Evolutionary conservation across 2,113 vertebrate genomes (phyloP).

Genomic region (Mustela lutreola): DNA sequence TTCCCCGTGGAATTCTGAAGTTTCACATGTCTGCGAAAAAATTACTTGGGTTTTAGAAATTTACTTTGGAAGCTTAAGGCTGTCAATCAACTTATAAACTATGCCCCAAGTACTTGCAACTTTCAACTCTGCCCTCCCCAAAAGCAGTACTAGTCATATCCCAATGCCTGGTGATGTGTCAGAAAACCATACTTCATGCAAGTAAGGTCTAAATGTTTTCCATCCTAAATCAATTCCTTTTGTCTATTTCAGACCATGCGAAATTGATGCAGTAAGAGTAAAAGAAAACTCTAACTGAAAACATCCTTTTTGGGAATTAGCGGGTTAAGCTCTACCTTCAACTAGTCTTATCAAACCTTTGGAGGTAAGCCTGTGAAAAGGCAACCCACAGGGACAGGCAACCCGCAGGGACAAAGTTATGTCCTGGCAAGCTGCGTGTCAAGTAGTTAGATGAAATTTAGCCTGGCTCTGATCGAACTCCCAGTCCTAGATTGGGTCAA

Average conservation of each 20-base stretch:
- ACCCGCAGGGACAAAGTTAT: neutral
- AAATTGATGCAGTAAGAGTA: conserved; percentile 47
- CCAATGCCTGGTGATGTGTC: neutral
- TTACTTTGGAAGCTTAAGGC: conserved; percentile 81
- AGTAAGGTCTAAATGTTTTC: conserved; percentile 41
- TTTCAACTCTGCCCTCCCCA: neutral
- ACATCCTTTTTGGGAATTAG: conserved; percentile 61
- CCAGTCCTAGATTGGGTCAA: neutral
- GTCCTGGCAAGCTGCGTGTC: neutral
- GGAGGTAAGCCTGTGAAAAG: neutral
- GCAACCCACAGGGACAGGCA: neutral
- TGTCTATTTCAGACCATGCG: conserved; percentile 20
- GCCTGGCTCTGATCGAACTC: neutral
- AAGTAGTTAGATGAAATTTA: neutral
- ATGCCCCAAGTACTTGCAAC: neutral
- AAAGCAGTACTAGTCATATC: neutral
- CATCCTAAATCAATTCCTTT: conserved; percentile 49
- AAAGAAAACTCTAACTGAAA: conserved; percentile 65
- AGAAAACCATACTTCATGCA: neutral
- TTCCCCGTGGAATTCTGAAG: conserved; percentile 78
- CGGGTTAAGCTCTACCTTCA: conserved; percentile 55
- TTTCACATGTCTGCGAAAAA: conserved; percentile 76
- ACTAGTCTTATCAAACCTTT: conserved; percentile 15
- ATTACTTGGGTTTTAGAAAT: conserved; percentile 79
- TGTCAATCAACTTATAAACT: conserved; percentile 71